Base-by-base conservation (phyloP, 2,888 invertebrate genomes). In the Drosophila acutilabella region DNA sequence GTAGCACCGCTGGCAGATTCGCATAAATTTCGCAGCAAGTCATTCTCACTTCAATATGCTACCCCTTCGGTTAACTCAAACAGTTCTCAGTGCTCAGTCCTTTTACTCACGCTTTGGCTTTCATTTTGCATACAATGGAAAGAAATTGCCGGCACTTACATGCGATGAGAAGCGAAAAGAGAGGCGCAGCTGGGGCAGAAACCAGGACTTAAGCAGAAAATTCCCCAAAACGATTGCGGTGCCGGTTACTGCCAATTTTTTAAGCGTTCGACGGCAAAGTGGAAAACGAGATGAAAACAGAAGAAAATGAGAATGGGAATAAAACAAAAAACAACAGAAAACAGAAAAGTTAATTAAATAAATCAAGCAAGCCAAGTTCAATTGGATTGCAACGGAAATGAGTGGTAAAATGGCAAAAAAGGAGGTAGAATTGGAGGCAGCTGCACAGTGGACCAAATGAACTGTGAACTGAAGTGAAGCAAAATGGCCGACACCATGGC, bases 301-400 rank as follows among this genome's bases (percentile, higher is more conserved):
- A 47, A 30, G 45, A 23, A 30, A 45, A 51, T 38, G 40, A 14
- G 26, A 14, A 42, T 18, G 42, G n/a, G 41, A 16, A 40, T 10
- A 41, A 20, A 7, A 33, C 8, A 16, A 14, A 5, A 18, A 7
- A 16, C 51, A 13, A 26, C 41, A 45, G 16, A 33, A 47, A 60
- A 47, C 57, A 76, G 71, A 78, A 81, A 81, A 71, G 74, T 86
- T 88, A 88, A 88, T 85, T 85, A 85, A 85, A 88, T 85, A 85
- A 85, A 85, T 88, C 87, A 85, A 83, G 79, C 83, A 82, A 84
- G 74, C 83, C 73, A 77, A 83, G 84, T 85, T 88, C 89, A 85
- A 85, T 88, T 88, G 81, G 81, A 85, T 87, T 88, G 89, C 85
- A 81, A 68, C 67, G 86, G 88, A 83, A 83, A 85, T 88, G 82